phyloP scores from a whole-genome alignment of 2,797 vertebrate species.

The Decapterus maruadsi region DNA sequence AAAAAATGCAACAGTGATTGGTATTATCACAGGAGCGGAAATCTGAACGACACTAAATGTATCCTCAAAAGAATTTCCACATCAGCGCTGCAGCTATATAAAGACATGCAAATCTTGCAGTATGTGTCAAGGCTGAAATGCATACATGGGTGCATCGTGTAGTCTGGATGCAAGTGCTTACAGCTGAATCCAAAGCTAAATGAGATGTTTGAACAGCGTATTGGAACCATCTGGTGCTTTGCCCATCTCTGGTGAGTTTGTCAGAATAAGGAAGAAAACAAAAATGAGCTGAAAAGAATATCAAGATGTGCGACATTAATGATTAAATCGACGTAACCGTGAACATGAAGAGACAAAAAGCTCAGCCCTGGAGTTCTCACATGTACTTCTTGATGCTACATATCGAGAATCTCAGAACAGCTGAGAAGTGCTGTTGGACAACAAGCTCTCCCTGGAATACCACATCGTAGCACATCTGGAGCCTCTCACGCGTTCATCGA shows the following conservation, averaged over 20 bases:
- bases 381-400: neutral
- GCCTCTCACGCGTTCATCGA: slow-evolving; percentile 64
- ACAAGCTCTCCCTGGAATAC: slow-evolving; percentile 47
- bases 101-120: slow-evolving; percentile 1
- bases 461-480: slow-evolving; percentile 64
- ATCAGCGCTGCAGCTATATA: neutral
- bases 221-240: slow-evolving; percentile 32
- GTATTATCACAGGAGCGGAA: slow-evolving; percentile 10
- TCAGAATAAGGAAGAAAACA: slow-evolving; percentile 15
- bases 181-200: slow-evolving; percentile 13
- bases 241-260: neutral
- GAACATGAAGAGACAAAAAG: neutral
- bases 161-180: neutral
- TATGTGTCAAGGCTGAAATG: neutral
- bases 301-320: neutral
- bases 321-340: slow-evolving; percentile 7
- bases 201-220: slow-evolving; percentile 17
- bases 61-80: neutral
- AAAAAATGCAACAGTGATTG: slow-evolving; percentile 1
- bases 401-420: slow-evolving; percentile 25
- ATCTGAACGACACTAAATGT: slow-evolving; percentile 12
- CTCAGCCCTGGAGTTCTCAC: neutral
- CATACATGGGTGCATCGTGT: neutral
- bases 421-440: slow-evolving; percentile 53
- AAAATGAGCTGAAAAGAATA: neutral